Evolutionary conservation across 2,888 invertebrate genomes (phyloP).

Genomic region (Coelogynopora nodosa): DNA sequence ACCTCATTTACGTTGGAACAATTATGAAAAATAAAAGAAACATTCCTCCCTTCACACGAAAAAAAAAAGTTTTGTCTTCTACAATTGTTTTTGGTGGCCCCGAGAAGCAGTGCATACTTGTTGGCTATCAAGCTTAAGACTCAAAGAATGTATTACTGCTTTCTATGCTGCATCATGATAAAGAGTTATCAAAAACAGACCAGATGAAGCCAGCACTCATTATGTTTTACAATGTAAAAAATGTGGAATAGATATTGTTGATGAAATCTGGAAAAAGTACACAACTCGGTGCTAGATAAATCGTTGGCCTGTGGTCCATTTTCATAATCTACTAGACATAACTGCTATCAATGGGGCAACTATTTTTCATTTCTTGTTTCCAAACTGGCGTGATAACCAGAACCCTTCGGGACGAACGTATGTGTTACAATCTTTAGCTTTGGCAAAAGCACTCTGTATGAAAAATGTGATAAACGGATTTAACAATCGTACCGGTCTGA

Average conservation of each 20-base stretch:
- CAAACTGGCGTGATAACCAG: neutral
- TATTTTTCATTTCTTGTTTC: neutral
- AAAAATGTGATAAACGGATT: neutral
- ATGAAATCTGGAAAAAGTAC: neutral
- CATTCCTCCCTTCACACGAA: neutral
- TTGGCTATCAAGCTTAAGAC: neutral
- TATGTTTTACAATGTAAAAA: neutral
- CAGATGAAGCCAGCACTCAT: neutral
- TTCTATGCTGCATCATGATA: neutral
- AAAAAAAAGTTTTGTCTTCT: neutral
- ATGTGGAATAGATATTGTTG: neutral
- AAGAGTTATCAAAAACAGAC: neutral
- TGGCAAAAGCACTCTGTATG: neutral
- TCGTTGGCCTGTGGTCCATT: slow-evolving; percentile 1
- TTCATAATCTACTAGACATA: slow-evolving; percentile 16
- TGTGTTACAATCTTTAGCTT: neutral
- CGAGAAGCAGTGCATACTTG: slow-evolving; percentile 24
- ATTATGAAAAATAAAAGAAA: slow-evolving; percentile 13
- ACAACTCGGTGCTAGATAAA: neutral
- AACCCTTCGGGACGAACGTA: neutral
- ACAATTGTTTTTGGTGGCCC: slow-evolving; percentile 17
- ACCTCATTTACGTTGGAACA: slow-evolving; percentile 17
- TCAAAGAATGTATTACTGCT: neutral
- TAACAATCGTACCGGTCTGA: neutral
- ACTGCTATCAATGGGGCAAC: neutral